phyloP scores from a whole-genome alignment of 2,888 invertebrate genomes.

The Noctua pronuba region DNA sequence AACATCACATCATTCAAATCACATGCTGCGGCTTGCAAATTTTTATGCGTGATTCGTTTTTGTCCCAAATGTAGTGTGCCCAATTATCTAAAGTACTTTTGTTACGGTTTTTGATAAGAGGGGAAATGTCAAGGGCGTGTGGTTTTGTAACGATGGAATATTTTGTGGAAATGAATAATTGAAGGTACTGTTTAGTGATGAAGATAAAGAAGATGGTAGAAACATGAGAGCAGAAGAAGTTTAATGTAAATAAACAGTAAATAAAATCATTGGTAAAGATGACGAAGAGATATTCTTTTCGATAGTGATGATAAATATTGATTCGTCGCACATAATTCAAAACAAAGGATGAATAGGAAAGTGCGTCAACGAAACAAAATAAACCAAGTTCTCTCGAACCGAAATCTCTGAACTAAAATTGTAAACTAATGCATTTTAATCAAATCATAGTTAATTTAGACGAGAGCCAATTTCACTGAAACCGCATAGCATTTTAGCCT shows the following conservation, averaged over 20 bases:
- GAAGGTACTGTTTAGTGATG: not conserved
- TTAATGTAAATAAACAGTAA: not conserved
- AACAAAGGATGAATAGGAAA: not conserved
- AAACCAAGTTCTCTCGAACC: not conserved
- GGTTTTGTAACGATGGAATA: not conserved
- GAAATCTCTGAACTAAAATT: not conserved
- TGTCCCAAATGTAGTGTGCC: conserved; percentile 29
- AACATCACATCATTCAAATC: conserved; percentile 71
- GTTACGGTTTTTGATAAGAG: conserved; percentile 2
- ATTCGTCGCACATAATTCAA: not conserved
- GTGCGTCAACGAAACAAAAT: not conserved
- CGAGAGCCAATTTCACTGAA: not conserved
- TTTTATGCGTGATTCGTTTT: conserved; percentile 65
- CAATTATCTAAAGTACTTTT: conserved; percentile 45
- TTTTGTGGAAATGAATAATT: conserved; percentile 3
- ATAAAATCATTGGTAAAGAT: no score
- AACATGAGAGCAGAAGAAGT: not conserved
- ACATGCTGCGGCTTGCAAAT: conserved; percentile 76
- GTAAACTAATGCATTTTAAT: not conserved
- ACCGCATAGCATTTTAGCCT: not conserved
- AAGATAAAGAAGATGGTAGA: not conserved
- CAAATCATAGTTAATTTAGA: not conserved
- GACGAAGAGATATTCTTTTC: not conserved
- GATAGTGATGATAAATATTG: not conserved
- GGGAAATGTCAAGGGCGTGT: conserved; percentile 39